Percentiles rank a stretch among this genome's conserved stretches.
Conservation (phyloP, 2,888 invertebrate genomes). For the Octonoba sinensis region DNA sequence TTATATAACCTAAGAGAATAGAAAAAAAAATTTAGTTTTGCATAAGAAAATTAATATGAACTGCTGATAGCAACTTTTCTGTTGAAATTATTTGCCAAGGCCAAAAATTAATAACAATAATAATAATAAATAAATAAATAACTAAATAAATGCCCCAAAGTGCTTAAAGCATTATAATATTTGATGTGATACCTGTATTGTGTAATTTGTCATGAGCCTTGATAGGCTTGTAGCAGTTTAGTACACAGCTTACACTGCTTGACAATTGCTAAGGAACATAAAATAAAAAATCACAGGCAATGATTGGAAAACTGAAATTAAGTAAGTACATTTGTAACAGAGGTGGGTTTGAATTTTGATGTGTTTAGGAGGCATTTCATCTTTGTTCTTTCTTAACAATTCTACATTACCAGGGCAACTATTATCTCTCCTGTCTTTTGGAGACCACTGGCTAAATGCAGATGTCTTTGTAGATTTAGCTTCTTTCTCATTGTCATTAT, state of each 20-base stretch:
- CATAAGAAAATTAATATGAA: background rate
- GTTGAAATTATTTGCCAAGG: background rate
- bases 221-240: too few relatives aligned
- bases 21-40: background rate
- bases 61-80: background rate
- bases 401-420: slow-evolving; percentile 62
- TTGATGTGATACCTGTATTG: too few relatives aligned
- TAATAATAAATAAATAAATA: background rate
- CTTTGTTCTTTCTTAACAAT: slow-evolving; percentile 31
- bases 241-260: too few relatives aligned
- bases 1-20: slow-evolving; percentile 34
- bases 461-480: background rate
- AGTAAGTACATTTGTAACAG: too few relatives aligned
- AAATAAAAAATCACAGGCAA: too few relatives aligned
- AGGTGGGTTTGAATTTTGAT: slow-evolving; percentile 16
- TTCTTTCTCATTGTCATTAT: background rate
- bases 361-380: slow-evolving; percentile 27
- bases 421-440: slow-evolving; percentile 56
- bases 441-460: slow-evolving; percentile 32
- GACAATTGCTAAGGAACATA: too few relatives aligned
- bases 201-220: too few relatives aligned
- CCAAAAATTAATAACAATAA: background rate
- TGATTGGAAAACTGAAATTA: too few relatives aligned
- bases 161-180: background rate
- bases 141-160: background rate